Conservation (phyloP, 2,113 vertebrate genomes). For the Colaptes auratus region DNA sequence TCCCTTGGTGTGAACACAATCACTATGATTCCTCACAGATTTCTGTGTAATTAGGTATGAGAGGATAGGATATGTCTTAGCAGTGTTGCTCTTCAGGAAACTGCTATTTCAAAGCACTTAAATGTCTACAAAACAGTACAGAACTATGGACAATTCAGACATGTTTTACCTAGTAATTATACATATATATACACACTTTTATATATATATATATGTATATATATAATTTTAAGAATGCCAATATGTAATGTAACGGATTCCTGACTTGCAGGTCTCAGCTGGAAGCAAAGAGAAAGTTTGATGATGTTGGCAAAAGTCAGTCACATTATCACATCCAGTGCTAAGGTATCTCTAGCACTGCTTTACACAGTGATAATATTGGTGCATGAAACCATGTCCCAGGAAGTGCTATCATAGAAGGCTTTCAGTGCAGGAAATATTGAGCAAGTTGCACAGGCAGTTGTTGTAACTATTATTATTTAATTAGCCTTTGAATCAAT, state of each 20-base stretch:
- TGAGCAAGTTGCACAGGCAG: not conserved
- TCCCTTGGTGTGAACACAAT: rapidly evolving
- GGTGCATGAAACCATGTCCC: not conserved
- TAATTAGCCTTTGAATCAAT: constrained; percentile 15
- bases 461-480: not conserved
- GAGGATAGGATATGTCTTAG: not conserved
- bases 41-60: not conserved
- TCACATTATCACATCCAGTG: not conserved
- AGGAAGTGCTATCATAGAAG: not conserved
- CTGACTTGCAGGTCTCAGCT: not conserved
- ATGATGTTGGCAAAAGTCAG: not conserved
- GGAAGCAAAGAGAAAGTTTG: not conserved
- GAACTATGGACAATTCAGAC: not conserved
- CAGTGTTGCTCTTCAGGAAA: not conserved
- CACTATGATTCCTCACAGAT: not conserved
- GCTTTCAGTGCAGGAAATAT: not conserved
- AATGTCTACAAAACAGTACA: constrained; percentile 6
- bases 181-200: not conserved
- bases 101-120: not conserved
- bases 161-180: not conserved
- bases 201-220: not conserved
- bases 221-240: not conserved
- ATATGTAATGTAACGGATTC: not conserved
- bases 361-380: not conserved
- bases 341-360: not conserved